Evolutionary conservation across 1,140 invertebrate species (phyloP).

Genomic region (Littorina saxatilis): DNA sequence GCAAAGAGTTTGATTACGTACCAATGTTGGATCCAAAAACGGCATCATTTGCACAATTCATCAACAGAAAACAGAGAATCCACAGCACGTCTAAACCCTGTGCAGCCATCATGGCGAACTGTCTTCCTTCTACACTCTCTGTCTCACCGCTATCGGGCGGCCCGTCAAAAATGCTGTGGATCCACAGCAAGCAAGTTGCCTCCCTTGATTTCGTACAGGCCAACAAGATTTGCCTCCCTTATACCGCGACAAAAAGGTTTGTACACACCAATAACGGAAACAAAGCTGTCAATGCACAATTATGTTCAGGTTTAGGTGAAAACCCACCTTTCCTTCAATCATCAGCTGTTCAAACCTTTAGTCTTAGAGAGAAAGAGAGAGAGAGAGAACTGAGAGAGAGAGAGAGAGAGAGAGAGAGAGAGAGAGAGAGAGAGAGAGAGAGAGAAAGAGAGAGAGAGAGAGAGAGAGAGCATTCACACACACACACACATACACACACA

Average conservation of each 20-base stretch:
- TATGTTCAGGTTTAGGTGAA: no score
- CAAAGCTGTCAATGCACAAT: no score
- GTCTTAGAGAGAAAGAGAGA: no score
- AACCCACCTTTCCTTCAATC: no score
- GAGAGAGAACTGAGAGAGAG: no score
- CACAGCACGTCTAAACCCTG: not conserved
- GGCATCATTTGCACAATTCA: not conserved
- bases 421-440: not conserved
- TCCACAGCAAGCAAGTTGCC: not conserved
- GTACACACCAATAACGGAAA: not conserved
- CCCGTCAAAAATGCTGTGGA: not conserved
- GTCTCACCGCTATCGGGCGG: not conserved
- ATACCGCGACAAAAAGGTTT: not conserved
- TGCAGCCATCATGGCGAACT: slow-evolving; percentile 27
- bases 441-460: no score
- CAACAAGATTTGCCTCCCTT: not conserved
- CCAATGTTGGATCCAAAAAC: not conserved
- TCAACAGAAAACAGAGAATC: not conserved
- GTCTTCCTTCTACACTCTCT: not conserved
- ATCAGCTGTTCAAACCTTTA: no score
- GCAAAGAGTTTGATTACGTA: not conserved
- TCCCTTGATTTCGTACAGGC: not conserved
- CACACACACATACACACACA: not conserved
- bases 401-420: slow-evolving; percentile 5
- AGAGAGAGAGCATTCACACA: no score